These are phyloP conservation scores for Elgaria multicarinata DNA, from an alignment of 2,113 vertebrate genomes.

Conservation along the genomic window DNA sequence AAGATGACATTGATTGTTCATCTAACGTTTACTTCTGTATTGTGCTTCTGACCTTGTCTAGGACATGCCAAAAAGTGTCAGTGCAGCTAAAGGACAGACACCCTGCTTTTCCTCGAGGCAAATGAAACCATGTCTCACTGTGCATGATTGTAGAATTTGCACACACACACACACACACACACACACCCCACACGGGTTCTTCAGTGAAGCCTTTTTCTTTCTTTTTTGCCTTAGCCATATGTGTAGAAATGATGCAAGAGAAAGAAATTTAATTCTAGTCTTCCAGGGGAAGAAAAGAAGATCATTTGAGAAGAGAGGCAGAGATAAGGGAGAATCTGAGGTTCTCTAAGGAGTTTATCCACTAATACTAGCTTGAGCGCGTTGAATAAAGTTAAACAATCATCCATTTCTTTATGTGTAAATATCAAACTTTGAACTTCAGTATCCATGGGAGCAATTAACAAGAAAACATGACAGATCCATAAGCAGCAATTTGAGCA, in stretches of 20 bases:
- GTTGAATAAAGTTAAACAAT: slow-evolving; percentile 44
- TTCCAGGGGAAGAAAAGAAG: slow-evolving; percentile 61
- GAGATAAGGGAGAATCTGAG: slow-evolving; percentile 62
- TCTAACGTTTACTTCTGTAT: slow-evolving; percentile 48
- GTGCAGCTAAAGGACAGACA: slow-evolving; percentile 51
- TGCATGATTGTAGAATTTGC: slow-evolving; percentile 50
- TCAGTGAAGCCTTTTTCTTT: neutral
- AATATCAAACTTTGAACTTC: slow-evolving; percentile 60
- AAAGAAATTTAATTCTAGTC: slow-evolving; percentile 54
- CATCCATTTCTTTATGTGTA: slow-evolving; percentile 46
- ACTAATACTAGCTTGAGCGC: slow-evolving; percentile 22
- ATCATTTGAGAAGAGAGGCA: slow-evolving; percentile 64
- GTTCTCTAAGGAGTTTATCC: slow-evolving; percentile 41
- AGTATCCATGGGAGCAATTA: slow-evolving; percentile 65
- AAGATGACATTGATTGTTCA: slow-evolving; percentile 62
- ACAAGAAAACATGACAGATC: slow-evolving; percentile 77
- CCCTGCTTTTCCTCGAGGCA: slow-evolving; percentile 40
- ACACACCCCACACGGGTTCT: neutral
- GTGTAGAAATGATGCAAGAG: neutral
- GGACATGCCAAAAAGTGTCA: slow-evolving; percentile 68
- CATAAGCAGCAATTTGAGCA: slow-evolving; percentile 73
- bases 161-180: neutral
- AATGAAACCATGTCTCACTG: slow-evolving; percentile 65
- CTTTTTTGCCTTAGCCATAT: neutral
- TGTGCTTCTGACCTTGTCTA: slow-evolving; percentile 73